Evolutionary conservation across 2,888 invertebrate species (phyloP).

Genomic region (Marasmarcha lunaedactyla): DNA sequence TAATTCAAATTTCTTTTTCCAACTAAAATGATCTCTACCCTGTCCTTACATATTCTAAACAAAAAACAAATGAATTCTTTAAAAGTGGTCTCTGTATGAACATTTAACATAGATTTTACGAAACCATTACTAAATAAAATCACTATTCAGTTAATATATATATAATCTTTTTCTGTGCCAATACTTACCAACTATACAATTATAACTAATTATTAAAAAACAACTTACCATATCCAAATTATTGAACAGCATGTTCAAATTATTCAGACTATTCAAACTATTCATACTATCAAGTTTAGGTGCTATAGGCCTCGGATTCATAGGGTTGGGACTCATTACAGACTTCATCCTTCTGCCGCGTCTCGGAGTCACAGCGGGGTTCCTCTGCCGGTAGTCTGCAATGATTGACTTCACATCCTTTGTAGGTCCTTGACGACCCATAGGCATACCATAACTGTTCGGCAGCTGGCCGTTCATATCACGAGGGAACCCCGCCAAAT

Average conservation of each 20-base stretch:
- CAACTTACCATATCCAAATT: slow-evolving; percentile 63
- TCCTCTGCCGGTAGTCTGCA: slow-evolving; percentile 82
- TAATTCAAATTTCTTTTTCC: too few species aligned
- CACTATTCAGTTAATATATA: too few species aligned
- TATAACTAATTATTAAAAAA: too few species aligned
- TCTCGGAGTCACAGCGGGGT: slow-evolving; percentile 79
- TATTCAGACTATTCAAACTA: slow-evolving; percentile 32
- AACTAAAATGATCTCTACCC: too few species aligned
- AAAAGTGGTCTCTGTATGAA: too few species aligned
- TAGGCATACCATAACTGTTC: slow-evolving; percentile 55
- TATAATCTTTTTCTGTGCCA: too few species aligned
- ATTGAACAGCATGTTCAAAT: slow-evolving; percentile 55
- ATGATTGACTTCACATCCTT: slow-evolving; percentile 86
- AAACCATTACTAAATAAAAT: too few species aligned
- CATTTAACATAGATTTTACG: too few species aligned
- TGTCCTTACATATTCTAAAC: too few species aligned
- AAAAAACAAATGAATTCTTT: too few species aligned
- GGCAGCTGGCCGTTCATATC: slow-evolving; percentile 72
- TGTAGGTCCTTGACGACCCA: slow-evolving; percentile 81
- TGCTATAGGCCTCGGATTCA: slow-evolving; percentile 55
- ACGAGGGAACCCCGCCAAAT: slow-evolving; percentile 47
- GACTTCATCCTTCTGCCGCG: slow-evolving; percentile 74
- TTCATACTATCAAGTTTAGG: slow-evolving; percentile 47
- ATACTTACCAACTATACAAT: too few species aligned
- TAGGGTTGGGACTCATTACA: slow-evolving; percentile 54